These are phyloP conservation scores for Aphidius colemani DNA, from an alignment of 2,888 invertebrate species.

Conservation along the genomic window DNA sequence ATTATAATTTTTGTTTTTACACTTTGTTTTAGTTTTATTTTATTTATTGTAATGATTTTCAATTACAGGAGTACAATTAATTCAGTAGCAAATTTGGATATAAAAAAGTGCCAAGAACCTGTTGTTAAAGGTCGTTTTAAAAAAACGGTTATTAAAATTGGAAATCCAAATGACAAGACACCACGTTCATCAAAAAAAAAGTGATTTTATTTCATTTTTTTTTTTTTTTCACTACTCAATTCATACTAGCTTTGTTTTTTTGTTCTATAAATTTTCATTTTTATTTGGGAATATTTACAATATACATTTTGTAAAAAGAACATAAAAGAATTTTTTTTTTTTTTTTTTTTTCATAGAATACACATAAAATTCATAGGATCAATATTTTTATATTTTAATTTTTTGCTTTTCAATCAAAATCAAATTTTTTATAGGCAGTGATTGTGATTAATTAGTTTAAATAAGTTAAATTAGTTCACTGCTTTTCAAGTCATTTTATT, in stretches of 20 bases:
- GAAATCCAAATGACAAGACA: conserved; percentile 51
- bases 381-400: neutral
- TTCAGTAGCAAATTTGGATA: conserved; percentile 47
- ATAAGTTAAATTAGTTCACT: conserved; percentile 23
- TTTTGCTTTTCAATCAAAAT: neutral
- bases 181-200: conserved; percentile 46
- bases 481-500: too few species aligned
- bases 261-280: conserved; percentile 39
- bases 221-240: too few species aligned
- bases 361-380: neutral
- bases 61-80: conserved; percentile 50
- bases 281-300: conserved; percentile 59
- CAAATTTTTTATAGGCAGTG: conserved; percentile 31
- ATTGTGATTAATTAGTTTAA: conserved; percentile 20
- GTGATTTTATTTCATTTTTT: neutral
- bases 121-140: conserved; percentile 57
- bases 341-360: too few species aligned
- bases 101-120: conserved; percentile 56
- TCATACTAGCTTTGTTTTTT: too few species aligned
- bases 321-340: conserved; percentile 43
- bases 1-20: conserved; percentile 1
- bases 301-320: conserved; percentile 42
- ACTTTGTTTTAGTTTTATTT: neutral
- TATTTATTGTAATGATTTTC: conserved; percentile 25
- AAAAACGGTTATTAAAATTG: conserved; percentile 52